These are phyloP conservation scores for Andrena fulva DNA, from an alignment of 2,888 invertebrate species.

Conservation along the genomic window DNA sequence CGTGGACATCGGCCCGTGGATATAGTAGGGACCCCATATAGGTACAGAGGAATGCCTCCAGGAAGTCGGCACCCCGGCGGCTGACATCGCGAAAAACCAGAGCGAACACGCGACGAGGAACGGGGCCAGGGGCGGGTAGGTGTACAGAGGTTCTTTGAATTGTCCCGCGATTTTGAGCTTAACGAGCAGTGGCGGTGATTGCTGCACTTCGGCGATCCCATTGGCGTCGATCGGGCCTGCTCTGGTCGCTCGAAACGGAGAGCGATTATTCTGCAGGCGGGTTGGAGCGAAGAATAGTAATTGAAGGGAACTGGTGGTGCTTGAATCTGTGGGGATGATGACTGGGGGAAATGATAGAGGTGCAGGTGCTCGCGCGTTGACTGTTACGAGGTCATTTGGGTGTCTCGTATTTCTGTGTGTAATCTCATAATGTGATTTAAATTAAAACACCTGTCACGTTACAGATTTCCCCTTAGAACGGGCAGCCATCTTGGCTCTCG, in stretches of 20 bases:
- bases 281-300: background rate
- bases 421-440: no score
- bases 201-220: conserved; percentile 8
- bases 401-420: no score
- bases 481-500: no score
- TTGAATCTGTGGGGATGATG: background rate
- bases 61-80: conserved; percentile 66
- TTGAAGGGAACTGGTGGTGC: background rate
- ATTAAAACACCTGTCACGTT: no score
- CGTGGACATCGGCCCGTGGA: conserved; percentile 58
- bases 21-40: conserved; percentile 67
- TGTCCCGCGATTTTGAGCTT: conserved; percentile 58
- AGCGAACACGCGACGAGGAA: conserved; percentile 36
- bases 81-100: conserved; percentile 64
- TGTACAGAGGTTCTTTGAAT: conserved; percentile 41
- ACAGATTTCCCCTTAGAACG: no score
- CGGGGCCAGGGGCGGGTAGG: background rate
- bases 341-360: background rate
- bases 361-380: no score
- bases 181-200: conserved; percentile 40
- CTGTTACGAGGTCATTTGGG: no score
- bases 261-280: background rate
- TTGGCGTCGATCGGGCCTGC: background rate
- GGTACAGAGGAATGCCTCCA: conserved; percentile 74
- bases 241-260: background rate